A percentile compares a stretch with the other conserved stretches of the same genome.
Evolutionary conservation across 37 sponge, comb jelly and placozoan species (phyloP).

Genomic region (Diacarnus erythraeanus): DNA sequence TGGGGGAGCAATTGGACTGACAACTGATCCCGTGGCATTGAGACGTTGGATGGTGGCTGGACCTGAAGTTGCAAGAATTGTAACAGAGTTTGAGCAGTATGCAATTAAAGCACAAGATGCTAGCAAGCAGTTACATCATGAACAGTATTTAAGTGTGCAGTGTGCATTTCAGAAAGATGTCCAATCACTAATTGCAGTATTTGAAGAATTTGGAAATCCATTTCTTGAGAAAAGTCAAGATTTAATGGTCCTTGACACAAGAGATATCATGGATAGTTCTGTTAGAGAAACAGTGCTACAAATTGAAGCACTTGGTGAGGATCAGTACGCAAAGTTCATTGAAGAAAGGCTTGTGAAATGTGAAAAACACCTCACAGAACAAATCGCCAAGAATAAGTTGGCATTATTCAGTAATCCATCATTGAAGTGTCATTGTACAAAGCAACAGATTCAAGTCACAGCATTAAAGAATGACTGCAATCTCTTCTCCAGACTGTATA

Average conservation of each 20-base stretch:
- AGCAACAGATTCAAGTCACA: slow-evolving; percentile 2
- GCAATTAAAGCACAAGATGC: not conserved
- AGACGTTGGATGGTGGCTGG: slow-evolving; percentile 9
- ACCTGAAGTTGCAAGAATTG: slow-evolving; percentile 16
- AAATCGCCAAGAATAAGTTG: slow-evolving; percentile 20
- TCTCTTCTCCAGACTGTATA: slow-evolving; percentile 27
- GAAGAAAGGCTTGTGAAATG: not conserved
- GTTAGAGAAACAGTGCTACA: not conserved
- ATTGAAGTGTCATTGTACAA: not conserved
- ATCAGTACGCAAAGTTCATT: not conserved
- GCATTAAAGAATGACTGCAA: slow-evolving; percentile 1
- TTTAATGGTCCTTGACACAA: slow-evolving; percentile 13
- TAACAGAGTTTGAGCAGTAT: not conserved
- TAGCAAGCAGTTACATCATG: slow-evolving; percentile 23
- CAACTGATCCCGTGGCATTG: not conserved
- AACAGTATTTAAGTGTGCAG: slow-evolving; percentile 20
- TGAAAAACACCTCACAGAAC: slow-evolving; percentile 3
- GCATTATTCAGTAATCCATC: not conserved
- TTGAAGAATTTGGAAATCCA: not conserved
- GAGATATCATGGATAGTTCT: not conserved
- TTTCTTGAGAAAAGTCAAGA: not conserved
- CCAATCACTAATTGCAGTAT: not conserved
- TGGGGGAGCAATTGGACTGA: slow-evolving; percentile 38
- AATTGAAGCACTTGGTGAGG: not conserved
- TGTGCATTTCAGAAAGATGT: slow-evolving; percentile 9